Evolutionary conservation across 2,888 invertebrate genomes (phyloP).

Genomic region (Bugulina stolonifera): DNA sequence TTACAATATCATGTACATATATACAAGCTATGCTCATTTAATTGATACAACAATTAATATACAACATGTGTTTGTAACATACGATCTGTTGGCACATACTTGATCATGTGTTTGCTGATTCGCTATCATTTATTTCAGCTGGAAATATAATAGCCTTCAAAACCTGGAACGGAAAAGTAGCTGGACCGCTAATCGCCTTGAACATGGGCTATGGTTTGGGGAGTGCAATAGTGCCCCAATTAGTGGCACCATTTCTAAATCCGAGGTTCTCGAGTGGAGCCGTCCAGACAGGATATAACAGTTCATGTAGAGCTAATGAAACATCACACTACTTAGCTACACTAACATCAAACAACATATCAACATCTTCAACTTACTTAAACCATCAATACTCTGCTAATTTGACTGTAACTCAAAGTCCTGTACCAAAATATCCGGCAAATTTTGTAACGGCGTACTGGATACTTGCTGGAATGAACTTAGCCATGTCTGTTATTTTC

Average conservation of each 20-base stretch:
- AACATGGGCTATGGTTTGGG: slow-evolving; percentile 41
- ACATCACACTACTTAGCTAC: not conserved
- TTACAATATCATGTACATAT: too few species aligned
- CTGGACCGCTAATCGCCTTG: slow-evolving; percentile 36
- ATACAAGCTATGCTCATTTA: too few species aligned
- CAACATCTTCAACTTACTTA: not conserved
- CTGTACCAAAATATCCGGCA: too few species aligned
- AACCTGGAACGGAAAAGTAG: slow-evolving; percentile 37
- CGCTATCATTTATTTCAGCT: too few species aligned
- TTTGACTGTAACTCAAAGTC: too few species aligned
- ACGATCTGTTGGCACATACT: too few species aligned
- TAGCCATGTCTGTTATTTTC: not conserved
- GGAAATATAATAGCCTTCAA: slow-evolving; percentile 35
- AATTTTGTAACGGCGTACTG: slow-evolving; percentile 5
- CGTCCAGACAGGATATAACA: not conserved
- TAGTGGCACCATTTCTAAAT: slow-evolving; percentile 4
- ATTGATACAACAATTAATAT: too few species aligned
- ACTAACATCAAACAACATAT: not conserved
- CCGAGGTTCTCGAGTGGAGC: not conserved
- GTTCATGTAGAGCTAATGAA: not conserved
- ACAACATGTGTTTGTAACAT: too few species aligned
- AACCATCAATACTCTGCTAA: too few species aligned
- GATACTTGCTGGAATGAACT: not conserved
- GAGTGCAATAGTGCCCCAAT: slow-evolving; percentile 35
- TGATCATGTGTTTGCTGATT: too few species aligned